Percentiles rank a stretch among this genome's conserved stretches.
Conservation (phyloP, 2,797 vertebrate genomes). For the Pogoniulus pusillus region DNA sequence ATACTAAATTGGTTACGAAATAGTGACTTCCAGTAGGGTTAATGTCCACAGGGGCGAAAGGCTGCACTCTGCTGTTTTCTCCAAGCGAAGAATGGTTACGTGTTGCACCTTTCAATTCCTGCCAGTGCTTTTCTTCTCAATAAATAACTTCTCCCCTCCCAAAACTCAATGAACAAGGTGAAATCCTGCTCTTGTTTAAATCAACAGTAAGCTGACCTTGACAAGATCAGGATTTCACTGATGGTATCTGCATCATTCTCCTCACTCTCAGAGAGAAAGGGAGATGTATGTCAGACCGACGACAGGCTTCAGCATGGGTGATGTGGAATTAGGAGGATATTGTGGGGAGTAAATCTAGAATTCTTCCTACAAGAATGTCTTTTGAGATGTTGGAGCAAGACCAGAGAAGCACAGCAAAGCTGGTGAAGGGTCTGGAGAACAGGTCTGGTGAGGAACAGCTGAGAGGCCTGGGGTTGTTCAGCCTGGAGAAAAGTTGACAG, state of each 20-base stretch:
- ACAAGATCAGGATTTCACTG: not conserved
- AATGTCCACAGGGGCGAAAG: not conserved
- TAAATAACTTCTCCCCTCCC: not conserved
- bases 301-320: not conserved
- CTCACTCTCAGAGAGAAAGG: not conserved
- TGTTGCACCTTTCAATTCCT: not conserved
- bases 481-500: too few relatives aligned
- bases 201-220: not conserved
- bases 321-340: accelerated
- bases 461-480: too few relatives aligned
- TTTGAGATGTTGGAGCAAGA: too few relatives aligned
- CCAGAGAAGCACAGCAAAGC: too few relatives aligned
- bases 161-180: not conserved
- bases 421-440: too few relatives aligned
- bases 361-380: too few relatives aligned
- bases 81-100: not conserved
- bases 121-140: not conserved
- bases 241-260: not conserved
- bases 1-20: not conserved
- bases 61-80: not conserved
- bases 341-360: not conserved
- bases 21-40: not conserved
- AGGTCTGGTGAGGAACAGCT: too few relatives aligned
- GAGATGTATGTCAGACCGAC: not conserved
- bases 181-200: not conserved